Evolutionary conservation across 2,888 invertebrate genomes (phyloP).

Genomic region (Cataglyphis albicans): DNA sequence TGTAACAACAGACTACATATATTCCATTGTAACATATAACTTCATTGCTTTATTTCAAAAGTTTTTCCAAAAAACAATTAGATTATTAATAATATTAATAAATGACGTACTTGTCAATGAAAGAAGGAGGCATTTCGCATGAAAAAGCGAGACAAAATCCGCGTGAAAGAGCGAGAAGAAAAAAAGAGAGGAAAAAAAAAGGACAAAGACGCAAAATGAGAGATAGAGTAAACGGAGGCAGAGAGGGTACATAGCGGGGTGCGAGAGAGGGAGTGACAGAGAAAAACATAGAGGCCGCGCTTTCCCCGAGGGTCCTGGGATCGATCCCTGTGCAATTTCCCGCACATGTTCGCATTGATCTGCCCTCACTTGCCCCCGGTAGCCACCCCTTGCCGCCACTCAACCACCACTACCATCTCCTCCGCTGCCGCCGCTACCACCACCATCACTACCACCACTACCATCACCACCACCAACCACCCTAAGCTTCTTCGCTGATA

Average conservation of each 20-base stretch:
- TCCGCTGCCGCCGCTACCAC: conserved; percentile 67
- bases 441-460: conserved; percentile 64
- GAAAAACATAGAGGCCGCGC: conserved; percentile 73
- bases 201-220: conserved; percentile 56
- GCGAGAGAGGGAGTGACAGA: conserved; percentile 64
- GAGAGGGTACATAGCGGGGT: conserved; percentile 51
- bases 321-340: conserved; percentile 85
- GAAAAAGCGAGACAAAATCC: conserved; percentile 64
- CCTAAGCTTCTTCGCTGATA: conserved; percentile 69
- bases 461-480: conserved; percentile 61
- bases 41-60: too few species aligned
- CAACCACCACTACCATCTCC: conserved; percentile 74
- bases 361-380: conserved; percentile 83
- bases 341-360: conserved; percentile 86
- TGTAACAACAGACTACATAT: neutral
- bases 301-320: conserved; percentile 82
- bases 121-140: neutral
- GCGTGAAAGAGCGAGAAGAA: conserved; percentile 42
- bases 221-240: conserved; percentile 56
- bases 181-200: conserved; percentile 53
- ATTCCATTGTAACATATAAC: too few species aligned
- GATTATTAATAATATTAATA: conserved; percentile 47
- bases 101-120: conserved; percentile 51
- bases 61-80: conserved; percentile 18
- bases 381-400: conserved; percentile 73